A percentile compares a stretch with the other conserved stretches of the same genome.
These are phyloP conservation scores for Steinernema carpocapsae DNA, from an alignment of 2,888 invertebrate genomes.

Conservation along the genomic window DNA sequence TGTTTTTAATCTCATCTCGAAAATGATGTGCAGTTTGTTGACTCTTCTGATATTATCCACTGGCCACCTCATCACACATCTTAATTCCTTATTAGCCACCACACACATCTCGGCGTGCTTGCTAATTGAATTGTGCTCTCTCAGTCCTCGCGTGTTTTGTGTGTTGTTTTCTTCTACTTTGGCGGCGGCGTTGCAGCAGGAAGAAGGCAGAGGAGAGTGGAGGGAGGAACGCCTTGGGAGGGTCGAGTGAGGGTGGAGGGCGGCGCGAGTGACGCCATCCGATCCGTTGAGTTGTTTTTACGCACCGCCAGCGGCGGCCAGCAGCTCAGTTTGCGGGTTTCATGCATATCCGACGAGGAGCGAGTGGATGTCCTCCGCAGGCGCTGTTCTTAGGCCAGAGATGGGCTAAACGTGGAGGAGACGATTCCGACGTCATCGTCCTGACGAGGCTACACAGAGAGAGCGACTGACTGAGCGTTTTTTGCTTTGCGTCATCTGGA, in stretches of 20 bases:
- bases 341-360: background rate
- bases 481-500: background rate
- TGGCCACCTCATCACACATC: no score
- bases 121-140: constrained; percentile 5
- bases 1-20: no score
- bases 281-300: constrained; percentile 22
- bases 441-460: background rate
- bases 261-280: constrained; percentile 18
- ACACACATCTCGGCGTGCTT: background rate
- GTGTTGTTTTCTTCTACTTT: background rate
- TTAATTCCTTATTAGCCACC: background rate
- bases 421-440: background rate
- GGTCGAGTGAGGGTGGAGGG: constrained; percentile 24
- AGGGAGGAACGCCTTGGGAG: background rate
- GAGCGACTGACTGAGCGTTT: background rate
- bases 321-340: constrained; percentile 7
- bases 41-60: no score
- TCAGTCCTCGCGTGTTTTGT: no score
- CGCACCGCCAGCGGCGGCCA: background rate
- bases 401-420: background rate
- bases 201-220: no score
- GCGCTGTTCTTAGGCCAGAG: no score
- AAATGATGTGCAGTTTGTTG: no score
- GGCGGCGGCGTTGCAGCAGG: no score
- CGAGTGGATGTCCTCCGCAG: background rate